Percentiles rank a stretch among this genome's conserved stretches.
Evolutionary conservation across 1,140 invertebrate genomes (phyloP).

Genomic region (Drosophila azteca): DNA sequence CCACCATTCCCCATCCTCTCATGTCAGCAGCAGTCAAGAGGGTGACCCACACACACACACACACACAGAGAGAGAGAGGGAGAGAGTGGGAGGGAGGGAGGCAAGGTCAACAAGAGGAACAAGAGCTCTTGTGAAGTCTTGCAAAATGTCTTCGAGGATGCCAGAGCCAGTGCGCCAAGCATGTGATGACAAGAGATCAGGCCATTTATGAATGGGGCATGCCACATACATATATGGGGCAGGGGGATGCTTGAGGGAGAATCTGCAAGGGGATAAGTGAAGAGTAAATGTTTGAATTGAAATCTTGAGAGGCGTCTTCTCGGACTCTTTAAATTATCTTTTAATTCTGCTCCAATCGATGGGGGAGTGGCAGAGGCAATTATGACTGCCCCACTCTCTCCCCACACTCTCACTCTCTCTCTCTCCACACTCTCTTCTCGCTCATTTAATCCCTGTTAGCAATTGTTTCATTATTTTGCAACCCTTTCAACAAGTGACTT

Average conservation of each 20-base stretch:
- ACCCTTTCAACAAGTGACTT: slow-evolving; percentile 74
- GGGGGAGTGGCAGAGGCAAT: slow-evolving; percentile 6
- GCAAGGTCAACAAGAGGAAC: slow-evolving; percentile 32
- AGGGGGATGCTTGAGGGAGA: background rate
- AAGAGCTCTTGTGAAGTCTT: slow-evolving; percentile 14
- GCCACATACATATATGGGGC: background rate
- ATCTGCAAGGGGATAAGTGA: background rate
- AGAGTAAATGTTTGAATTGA: background rate
- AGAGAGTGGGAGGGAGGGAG: background rate
- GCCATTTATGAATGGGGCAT: slow-evolving; percentile 14
- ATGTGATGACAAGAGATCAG: slow-evolving; percentile 40
- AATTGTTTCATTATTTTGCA: slow-evolving; percentile 48
- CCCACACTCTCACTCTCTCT: too few relatives aligned
- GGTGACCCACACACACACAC: slow-evolving; percentile 4
- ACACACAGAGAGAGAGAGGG: too few relatives aligned
- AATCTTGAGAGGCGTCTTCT: background rate
- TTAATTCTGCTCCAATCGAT: background rate
- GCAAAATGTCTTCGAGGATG: slow-evolving; percentile 13
- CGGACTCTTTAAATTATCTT: too few relatives aligned
- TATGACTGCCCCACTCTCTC: slow-evolving; percentile 11
- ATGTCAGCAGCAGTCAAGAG: slow-evolving; percentile 8
- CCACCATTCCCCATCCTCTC: background rate
- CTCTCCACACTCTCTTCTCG: slow-evolving; percentile 2
- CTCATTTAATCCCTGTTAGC: slow-evolving; percentile 28
- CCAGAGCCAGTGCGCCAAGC: slow-evolving; percentile 7